Conservation (phyloP, 2,797 vertebrate genomes). For the Anableps anableps region DNA sequence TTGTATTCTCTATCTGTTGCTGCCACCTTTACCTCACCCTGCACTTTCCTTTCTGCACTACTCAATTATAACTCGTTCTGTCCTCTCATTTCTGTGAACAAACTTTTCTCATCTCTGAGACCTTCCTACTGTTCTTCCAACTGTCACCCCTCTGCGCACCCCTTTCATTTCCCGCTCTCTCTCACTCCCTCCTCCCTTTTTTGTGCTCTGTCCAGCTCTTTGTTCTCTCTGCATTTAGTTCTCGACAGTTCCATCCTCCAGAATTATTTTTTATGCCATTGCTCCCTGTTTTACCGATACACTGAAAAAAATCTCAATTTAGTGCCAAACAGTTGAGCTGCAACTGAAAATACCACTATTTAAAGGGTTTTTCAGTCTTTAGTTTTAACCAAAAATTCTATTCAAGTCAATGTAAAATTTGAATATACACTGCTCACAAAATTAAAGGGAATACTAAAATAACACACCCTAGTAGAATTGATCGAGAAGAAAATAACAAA, state of each 20-base stretch:
- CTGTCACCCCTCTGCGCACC: constrained; percentile 21
- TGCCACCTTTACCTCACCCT: constrained; percentile 17
- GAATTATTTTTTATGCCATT: neutral
- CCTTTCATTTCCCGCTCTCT: constrained; percentile 4
- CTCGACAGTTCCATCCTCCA: neutral
- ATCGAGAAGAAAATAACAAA: too few relatives aligned
- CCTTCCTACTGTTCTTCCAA: constrained; percentile 35
- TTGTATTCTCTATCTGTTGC: constrained; percentile 42
- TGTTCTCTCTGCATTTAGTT: constrained; percentile 28
- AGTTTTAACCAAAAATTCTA: neutral
- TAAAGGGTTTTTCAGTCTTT: neutral
- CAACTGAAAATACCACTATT: neutral
- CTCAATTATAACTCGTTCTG: constrained; percentile 37
- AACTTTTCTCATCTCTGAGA: constrained; percentile 55
- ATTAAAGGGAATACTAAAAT: too few relatives aligned
- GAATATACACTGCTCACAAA: too few relatives aligned
- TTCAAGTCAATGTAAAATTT: too few relatives aligned
- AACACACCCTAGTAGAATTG: too few relatives aligned
- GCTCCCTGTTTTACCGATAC: neutral
- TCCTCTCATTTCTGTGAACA: constrained; percentile 38
- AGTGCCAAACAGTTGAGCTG: neutral
- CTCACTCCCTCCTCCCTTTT: neutral
- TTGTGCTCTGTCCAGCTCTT: neutral
- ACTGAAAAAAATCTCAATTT: neutral
- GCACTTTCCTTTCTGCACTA: constrained; percentile 26